These are phyloP conservation scores for Odontomachus brunneus DNA, from an alignment of 1,140 invertebrate genomes.

Conservation along the genomic window DNA sequence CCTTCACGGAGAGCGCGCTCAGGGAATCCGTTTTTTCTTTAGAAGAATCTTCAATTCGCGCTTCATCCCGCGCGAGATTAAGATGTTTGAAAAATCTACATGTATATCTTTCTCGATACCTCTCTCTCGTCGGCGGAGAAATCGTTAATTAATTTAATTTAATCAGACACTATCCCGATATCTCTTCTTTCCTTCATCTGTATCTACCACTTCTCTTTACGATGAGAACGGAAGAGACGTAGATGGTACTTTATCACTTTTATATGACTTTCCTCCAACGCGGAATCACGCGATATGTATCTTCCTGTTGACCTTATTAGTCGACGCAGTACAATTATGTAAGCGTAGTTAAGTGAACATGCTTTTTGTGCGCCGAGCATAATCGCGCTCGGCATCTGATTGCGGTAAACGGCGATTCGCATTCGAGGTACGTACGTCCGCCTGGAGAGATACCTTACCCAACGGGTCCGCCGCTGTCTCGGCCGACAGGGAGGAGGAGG, in stretches of 20 bases:
- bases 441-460: background rate
- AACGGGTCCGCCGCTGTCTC: conserved; percentile 28
- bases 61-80: background rate
- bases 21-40: background rate
- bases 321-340: too few relatives aligned
- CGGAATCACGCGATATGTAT: too few relatives aligned
- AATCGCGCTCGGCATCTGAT: background rate
- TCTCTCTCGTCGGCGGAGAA: background rate
- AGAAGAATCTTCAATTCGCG: background rate
- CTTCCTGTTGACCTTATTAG: background rate
- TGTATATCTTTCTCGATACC: background rate
- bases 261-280: too few relatives aligned
- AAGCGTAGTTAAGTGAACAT: background rate
- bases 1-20: background rate
- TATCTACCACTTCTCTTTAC: too few relatives aligned
- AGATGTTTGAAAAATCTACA: background rate
- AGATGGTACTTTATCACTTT: too few relatives aligned
- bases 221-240: too few relatives aligned
- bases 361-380: background rate
- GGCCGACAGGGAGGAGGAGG: background rate
- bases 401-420: conserved; percentile 66
- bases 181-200: too few relatives aligned
- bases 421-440: conserved; percentile 63
- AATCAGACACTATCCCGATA: too few relatives aligned
- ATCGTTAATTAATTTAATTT: background rate